Base-by-base conservation (phyloP, 2,113 vertebrate genomes). In the Conger conger region DNA sequence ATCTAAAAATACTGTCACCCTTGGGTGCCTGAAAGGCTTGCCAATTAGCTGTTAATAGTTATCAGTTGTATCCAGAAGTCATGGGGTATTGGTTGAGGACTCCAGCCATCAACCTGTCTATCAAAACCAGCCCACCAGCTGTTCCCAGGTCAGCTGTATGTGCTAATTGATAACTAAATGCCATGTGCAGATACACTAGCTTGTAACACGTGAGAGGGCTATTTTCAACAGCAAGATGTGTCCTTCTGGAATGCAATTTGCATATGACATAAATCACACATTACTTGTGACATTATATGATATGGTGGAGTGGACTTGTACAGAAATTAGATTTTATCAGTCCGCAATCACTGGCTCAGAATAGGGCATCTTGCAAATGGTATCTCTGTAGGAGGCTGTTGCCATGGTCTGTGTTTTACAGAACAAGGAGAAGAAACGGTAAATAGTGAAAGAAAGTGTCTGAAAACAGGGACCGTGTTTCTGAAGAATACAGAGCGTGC, bases 121-220 rank as follows among this genome's bases (percentile, higher is more conserved):
- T 77, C 6, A 80, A n/a, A 50, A 82, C 30, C 76, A 68, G 57
- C 73, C 79, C 60, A 1, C 77, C 76, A 63, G 53, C 42, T 73
- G 18, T 38, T 83, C 17, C 20, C 83, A 35, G 82, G 80, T 23
- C 80, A 82, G 20, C 35, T 40, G 33, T 33, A 33, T 37, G 76
- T 82, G 80, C 68, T 83, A 84, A 83, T 80, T 86, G 50, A 87
- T 73, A 57, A 50, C 33, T 85, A 87, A 90, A 90, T 90, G 84
- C 87, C 91, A 89, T 2, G 16, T 83, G 37, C 73, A 82, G 86
- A 81, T 77, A 85, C 79, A 83, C 87, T 79, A 81, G n/a, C 27
- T 16, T 57, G 6, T 57, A 20, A 57, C 54, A 57, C 54, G 13
- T 20, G 8, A 57, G 9, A 42, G 9, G 40, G 40, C 40, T 42